Base-by-base conservation (phyloP, 2,888 invertebrate genomes). In the Parelbella ahira region DNA sequence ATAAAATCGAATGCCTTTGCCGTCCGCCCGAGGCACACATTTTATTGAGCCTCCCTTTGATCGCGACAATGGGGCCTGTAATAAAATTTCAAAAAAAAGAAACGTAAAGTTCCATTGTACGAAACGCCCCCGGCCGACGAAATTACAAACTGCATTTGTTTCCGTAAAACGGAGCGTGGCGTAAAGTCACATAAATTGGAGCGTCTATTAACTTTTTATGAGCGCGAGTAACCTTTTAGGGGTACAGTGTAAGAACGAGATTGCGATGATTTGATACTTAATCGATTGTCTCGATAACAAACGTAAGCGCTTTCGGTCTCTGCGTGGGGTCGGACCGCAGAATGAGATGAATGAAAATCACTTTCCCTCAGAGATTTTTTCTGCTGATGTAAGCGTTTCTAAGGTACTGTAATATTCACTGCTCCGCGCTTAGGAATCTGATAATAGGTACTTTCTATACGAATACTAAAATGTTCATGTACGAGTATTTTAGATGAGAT, bases 71-170 rank as follows among this genome's bases (percentile, higher is more conserved):
- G 56, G 59, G 49, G 52, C 21, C 39, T 51, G 60, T 55, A 62
- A 67, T 63, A 64, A 66, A 64, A 63, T 59, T 57, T 58, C 51
- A 56, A 62, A 63, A 58, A 59, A 58, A 54, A 56, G 15, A 15
- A 15, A 68, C 70, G 61, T 60, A 66, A 63, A 64, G 57, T 62
- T 71, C 70, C 63, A 72, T 65, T 68, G 68, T 59, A 62, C 68
- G 60, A 58, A 63, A 54, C 56, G 61, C 54, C 60, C 59, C 52
- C 24, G 2, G 13, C 8, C 11, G 48, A 33, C 49, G 33, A 57
- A 63, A 60, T 63, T 63, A 59, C 60, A 53, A 61, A 63, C 54
- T 60, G 60, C 56, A 58, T 61, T 56, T 36, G 52, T 59, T 57
- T 52, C 54, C 53, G 53, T 58, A 39, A 48, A 54, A 54, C 50